Evolutionary conservation across 2,797 vertebrate genomes (phyloP), one percentile per base, ranked within the genome.

Genomic region (Aeoliscus strigatus): DNA sequence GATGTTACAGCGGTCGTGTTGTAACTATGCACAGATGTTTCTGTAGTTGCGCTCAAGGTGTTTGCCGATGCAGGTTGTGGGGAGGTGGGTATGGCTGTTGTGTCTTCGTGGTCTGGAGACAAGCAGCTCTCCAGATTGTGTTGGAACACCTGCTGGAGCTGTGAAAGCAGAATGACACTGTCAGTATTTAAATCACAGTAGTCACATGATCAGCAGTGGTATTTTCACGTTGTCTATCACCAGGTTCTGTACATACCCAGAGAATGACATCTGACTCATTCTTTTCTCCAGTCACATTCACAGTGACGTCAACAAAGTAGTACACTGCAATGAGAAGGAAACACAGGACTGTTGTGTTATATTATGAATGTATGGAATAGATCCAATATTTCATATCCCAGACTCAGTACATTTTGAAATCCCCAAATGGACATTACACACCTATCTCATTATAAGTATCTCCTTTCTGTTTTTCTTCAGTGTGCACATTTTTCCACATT

Each of bases 241-340:
- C 9, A 25, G 23, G 25, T 40, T 45, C 1, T 4, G 4, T 18
- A 65, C 77, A 4, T 73, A 88, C 86, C 86, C 69, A 79, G 27
- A 1, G 9, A 2, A 0, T 9, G 30, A 88, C 56, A 11, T 74
- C 35, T 2, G 55, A 27, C 30, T 70, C 49, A 29, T 50, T 44
- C 27, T 18, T 60, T 2, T 14, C 3, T 26, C 33, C 71, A 28
- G 1, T 52, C 24, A 64, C 42, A 5, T 62, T 11, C 36, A 88
- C 71, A 15, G 29, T 23, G 29, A 87, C 14, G 0, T 52, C 38
- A 32, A 88, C 21, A 59, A 61, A 68, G 60, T 86, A 88, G 44
- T 26, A 42, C 1, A 40, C 77, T 67, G 27, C 47, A 38, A 9
- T 14, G 34, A 50, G 24, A 25, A 55, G 8, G 3, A 40, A 18